Base-by-base conservation (phyloP, 1,140 invertebrate species). In the Homalodisca vitripennis region DNA sequence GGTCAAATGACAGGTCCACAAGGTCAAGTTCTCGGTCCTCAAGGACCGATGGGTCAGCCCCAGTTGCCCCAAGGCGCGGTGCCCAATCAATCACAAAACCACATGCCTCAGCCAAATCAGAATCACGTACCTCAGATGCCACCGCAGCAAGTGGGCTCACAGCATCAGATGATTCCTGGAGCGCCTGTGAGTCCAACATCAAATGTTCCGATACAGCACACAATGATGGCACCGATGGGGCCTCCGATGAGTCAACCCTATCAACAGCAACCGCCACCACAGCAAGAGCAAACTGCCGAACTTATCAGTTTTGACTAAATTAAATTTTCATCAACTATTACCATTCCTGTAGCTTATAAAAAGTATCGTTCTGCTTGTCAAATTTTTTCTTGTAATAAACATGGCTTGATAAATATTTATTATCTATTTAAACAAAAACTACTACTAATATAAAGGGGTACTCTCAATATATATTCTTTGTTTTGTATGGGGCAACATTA, bases 231-330 rank as follows among this genome's bases (percentile, higher is more conserved):
- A 24, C 20, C 20, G 34, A 66, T 66, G 29, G n/a, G 27, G 1
- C 63, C 3, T 24, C 63, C 63, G 2, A 14, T 24, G 34, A 13
- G 6, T 3, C 60, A 63, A 34, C 51, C 32, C 48, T 14, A 29
- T 46, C 71, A 68, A 22, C 68, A 55, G 3, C 76, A 73, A 62
- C 41, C 73, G 48, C 70, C 65, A 31, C 70, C 70, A 34, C 67
- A 70, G 22, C 74, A 86, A 70, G 84, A 84, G 29, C 83, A 84
- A 73, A 88, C 87, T 3, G 88, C 86, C 60, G 88, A 90, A 78
- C 79, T 90, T 1, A 90, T 90, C 63, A 88, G 85, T 76, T 90
- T 90, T 77, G 88, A 90, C 80, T 90, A 82, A 83, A 41, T 41
- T n/a, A n/a, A n/a, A n/a, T n/a, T n/a, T n/a, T n/a, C n/a, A n/a